Conservation (phyloP, 2,113 vertebrate species). For the Lucifuga dentata region DNA sequence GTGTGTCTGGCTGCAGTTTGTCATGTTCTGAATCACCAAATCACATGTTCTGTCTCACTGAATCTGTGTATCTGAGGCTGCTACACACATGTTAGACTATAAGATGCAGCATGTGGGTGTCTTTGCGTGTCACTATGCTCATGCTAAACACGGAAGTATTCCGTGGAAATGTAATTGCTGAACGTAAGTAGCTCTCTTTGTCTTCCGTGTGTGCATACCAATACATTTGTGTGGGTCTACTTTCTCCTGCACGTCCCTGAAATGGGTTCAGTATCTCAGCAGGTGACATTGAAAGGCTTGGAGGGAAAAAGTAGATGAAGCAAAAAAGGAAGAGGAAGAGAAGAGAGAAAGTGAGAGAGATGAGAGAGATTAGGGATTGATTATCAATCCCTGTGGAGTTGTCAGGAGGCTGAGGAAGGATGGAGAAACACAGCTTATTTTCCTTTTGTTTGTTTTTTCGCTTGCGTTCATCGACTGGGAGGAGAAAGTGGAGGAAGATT, state of each 20-base stretch:
- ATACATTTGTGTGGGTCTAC: slow-evolving; percentile 6
- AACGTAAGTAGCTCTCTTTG: too few species aligned
- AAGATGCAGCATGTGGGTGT: background rate
- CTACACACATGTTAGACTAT: background rate
- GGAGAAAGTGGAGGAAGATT: slow-evolving; percentile 38
- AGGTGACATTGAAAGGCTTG: slow-evolving; percentile 32
- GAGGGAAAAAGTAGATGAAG: slow-evolving; percentile 31
- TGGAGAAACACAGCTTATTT: slow-evolving; percentile 59
- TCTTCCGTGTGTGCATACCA: background rate
- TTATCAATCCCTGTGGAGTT: slow-evolving; percentile 69
- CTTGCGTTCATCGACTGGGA: slow-evolving; percentile 41
- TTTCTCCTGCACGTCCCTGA: slow-evolving; percentile 8
- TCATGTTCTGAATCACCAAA: background rate
- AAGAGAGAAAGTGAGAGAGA: slow-evolving; percentile 45
- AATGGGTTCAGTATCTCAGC: slow-evolving; percentile 44
- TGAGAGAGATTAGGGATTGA: slow-evolving; percentile 74
- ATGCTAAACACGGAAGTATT: too few species aligned
- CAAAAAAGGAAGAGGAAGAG: slow-evolving; percentile 15
- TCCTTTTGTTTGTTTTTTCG: slow-evolving; percentile 55
- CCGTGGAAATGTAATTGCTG: too few species aligned
- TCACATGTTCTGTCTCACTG: slow-evolving; percentile 7
- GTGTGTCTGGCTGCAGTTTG: slow-evolving; percentile 8
- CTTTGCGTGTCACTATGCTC: background rate
- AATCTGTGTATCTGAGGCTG: background rate
- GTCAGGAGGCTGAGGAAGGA: slow-evolving; percentile 53